A percentile compares a stretch with the other conserved stretches of the same genome.
Evolutionary conservation across 2,113 vertebrate species (phyloP).

Genomic region (Sprattus sprattus): DNA sequence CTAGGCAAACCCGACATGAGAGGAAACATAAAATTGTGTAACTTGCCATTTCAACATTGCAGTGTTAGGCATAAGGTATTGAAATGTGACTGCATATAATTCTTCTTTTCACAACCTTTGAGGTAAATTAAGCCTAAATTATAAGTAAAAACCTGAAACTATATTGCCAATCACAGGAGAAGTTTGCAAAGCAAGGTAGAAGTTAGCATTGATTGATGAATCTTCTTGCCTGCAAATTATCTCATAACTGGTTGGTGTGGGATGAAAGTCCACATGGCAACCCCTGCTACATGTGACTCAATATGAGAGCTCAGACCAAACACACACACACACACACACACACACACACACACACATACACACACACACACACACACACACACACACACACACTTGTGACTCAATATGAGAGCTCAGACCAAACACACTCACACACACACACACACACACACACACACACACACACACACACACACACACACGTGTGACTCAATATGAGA

Average conservation of each 20-base stretch:
- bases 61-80: background rate
- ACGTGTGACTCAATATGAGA: background rate
- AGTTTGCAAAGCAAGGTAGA: background rate
- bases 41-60: background rate
- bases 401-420: conserved; percentile 36
- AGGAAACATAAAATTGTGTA: background rate
- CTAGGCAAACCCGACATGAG: background rate
- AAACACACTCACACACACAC: no score
- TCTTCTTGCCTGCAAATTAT: background rate
- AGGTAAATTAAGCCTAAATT: no score
- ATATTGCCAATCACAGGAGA: no score
- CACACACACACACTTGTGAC: no score
- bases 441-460: no score
- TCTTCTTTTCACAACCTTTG: background rate
- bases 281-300: background rate
- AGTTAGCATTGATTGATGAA: background rate
- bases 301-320: conserved; percentile 44
- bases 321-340: no score
- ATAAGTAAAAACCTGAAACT: no score
- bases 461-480: no score
- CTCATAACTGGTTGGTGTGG: background rate
- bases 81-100: background rate
- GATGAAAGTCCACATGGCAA: conserved; percentile 18
- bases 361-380: no score
- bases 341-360: no score